Conservation (phyloP, 2,797 vertebrate species). For the Gallinago nigripennis region DNA sequence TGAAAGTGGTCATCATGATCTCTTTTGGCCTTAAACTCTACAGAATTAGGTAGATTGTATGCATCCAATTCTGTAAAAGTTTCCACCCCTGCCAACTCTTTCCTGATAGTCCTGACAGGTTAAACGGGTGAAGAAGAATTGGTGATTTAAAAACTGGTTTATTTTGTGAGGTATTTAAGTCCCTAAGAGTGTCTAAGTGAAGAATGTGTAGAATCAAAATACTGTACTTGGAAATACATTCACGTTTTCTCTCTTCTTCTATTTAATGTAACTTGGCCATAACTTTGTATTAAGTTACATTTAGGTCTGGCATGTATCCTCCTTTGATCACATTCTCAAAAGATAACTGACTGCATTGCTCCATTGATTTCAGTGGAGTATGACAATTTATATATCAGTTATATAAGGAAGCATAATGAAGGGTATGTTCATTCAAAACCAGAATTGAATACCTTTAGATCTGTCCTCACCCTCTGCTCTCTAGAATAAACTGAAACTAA, state of each 20-base stretch:
- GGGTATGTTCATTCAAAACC: neutral
- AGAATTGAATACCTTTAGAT: conserved; percentile 2
- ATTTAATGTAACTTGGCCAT: neutral
- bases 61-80: neutral
- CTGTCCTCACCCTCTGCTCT: neutral
- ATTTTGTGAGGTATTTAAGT: neutral
- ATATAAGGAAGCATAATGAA: neutral
- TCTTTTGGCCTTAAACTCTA: neutral
- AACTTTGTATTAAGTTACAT: neutral
- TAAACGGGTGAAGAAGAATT: neutral
- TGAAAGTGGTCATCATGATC: neutral
- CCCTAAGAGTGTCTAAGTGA: neutral
- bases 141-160: rapidly evolving
- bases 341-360: neutral
- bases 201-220: neutral
- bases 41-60: neutral
- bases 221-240: neutral
- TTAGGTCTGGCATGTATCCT: neutral
- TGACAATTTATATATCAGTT: neutral
- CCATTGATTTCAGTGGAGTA: neutral
- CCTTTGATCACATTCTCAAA: neutral
- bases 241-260: neutral
- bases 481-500: neutral
- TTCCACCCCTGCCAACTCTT: neutral
- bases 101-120: neutral